Base-by-base conservation (phyloP, 2,113 vertebrate species). In the Ascaphus truei region DNA sequence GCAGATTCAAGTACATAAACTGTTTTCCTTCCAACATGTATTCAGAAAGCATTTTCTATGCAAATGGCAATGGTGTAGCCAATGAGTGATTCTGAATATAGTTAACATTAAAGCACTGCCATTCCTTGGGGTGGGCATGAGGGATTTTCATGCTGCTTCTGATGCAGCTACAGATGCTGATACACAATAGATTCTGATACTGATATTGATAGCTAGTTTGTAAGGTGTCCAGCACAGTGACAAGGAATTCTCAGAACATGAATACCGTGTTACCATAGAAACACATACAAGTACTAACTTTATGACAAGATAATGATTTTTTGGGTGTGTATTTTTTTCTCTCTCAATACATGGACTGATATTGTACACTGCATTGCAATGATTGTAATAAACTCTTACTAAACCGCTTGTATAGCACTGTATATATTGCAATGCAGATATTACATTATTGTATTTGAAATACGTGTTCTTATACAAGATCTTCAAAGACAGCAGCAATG, bases 101-200 rank as follows among this genome's bases (percentile, higher is more conserved):
- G 53, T 36, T 68, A 48, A 47, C 22, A 20, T 45, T 58, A 68
- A 68, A 68, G 27, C 15, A 58, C 12, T 59, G 66, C 55, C 43
- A 27, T 58, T 51, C 55, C 55, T 39, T 34, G 12, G n/a, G 23
- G 43, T 25, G 50, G 41, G 15, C 45, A 39, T 23, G n/a, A 61
- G 33, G 56, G 25, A 51, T 41, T 66, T 43, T 29, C 26, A 30
- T 71, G 77, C 53, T 64, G 75, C 78, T 76, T 78, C 81, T 81
- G 80, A 74, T 77, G 50, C 72, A 62, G 76, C 82, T 83, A 65
- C 52, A 77, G 81, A 78, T 77, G 74, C 81, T 80, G 75, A 76
- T 82, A 75, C 76, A 68, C 1, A 30, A 52, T 55, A 80, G 76
- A 74, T 83, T 74, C 79, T 84, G 85, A 81, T 81, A 78, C 39